Conservation (phyloP, 2,797 vertebrate species). For the Lophotriccus pileatus region DNA sequence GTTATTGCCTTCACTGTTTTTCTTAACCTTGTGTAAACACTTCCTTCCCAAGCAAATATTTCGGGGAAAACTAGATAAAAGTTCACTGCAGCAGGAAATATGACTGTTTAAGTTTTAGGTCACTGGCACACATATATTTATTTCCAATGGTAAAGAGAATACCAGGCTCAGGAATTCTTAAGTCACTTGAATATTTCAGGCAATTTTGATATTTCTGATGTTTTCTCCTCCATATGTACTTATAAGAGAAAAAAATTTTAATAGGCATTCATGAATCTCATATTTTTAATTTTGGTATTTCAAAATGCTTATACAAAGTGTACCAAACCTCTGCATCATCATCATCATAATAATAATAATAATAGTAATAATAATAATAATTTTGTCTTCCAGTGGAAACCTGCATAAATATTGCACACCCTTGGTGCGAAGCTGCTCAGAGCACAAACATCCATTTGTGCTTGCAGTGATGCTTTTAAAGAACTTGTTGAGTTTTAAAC, state of each 20-base stretch:
- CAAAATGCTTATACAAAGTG: background rate
- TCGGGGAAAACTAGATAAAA: background rate
- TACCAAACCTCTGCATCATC: background rate
- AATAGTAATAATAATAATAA: background rate
- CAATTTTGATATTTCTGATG: background rate
- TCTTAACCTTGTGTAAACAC: constrained; percentile 17
- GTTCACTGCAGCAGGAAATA: constrained; percentile 22
- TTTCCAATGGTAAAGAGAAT: background rate
- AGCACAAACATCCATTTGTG: background rate
- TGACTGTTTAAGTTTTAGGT: background rate
- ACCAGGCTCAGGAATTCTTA: background rate
- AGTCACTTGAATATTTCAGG: background rate
- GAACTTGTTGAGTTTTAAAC: background rate
- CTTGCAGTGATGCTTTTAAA: background rate
- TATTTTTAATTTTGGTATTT: background rate
- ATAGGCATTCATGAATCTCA: background rate
- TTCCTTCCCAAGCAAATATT: constrained; percentile 40
- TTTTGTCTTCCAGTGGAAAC: background rate
- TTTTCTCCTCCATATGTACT: background rate
- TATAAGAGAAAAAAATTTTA: too few relatives aligned
- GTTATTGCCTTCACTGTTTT: background rate
- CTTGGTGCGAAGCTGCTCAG: background rate
- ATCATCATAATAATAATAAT: background rate
- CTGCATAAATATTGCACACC: background rate
- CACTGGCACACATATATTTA: background rate